Evolutionary conservation across 2,888 invertebrate genomes (phyloP).

Genomic region (Caenorhabditis afra): DNA sequence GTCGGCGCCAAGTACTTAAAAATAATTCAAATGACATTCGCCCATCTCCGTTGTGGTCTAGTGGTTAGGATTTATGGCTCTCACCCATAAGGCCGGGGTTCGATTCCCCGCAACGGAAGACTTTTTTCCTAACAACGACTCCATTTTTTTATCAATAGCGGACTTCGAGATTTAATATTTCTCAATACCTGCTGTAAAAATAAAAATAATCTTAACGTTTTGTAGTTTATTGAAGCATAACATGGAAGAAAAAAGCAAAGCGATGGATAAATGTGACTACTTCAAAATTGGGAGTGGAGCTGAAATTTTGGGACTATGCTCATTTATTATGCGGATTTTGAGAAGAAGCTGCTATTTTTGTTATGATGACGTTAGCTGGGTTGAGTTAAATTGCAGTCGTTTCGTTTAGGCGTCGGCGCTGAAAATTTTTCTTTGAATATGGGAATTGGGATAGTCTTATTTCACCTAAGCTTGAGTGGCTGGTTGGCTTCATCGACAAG

Average conservation of each 20-base stretch:
- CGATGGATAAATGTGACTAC: conserved; percentile 17
- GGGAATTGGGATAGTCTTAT: not conserved
- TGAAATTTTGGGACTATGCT: conserved; percentile 31
- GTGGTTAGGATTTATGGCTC: conserved; percentile 67
- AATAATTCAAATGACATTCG: not conserved
- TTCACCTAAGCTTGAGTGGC: conserved; percentile 56
- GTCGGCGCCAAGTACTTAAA: not conserved
- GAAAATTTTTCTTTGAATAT: conserved; percentile 6
- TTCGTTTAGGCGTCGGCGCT: conserved; percentile 44
- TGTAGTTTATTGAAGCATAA: not conserved
- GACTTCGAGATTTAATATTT: no score
- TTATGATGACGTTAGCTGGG: no score
- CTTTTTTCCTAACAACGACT: no score
- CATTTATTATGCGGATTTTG: conserved; percentile 7
- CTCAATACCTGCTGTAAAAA: no score
- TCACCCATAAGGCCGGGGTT: conserved; percentile 67
- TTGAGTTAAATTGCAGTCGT: not conserved
- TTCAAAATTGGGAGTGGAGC: conserved; percentile 33
- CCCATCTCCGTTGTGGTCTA: conserved; percentile 60
- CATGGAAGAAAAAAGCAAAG: conserved; percentile 29
- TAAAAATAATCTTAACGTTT: no score
- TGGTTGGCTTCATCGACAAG: conserved; percentile 61
- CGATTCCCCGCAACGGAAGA: conserved; percentile 64
- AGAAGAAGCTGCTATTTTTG: conserved; percentile 33
- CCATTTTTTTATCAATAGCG: no score